Base-by-base conservation (phyloP, 2,113 vertebrate species). In the Morone saxatilis region DNA sequence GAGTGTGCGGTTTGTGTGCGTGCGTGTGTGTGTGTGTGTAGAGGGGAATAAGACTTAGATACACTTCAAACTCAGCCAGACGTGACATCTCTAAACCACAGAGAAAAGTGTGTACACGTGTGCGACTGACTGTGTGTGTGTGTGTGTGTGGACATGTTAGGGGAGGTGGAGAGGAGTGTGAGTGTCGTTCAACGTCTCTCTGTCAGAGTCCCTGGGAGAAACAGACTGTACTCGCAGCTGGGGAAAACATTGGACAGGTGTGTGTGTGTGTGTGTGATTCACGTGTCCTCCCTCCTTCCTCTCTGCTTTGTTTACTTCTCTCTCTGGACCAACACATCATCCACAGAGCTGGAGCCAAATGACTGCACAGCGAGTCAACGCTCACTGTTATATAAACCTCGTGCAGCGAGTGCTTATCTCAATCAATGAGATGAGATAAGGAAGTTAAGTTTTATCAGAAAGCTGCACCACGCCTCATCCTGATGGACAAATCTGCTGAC, bases 1-100 rank as follows among this genome's bases (percentile, higher is more conserved):
- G 66, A 43, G 67, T 71, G 71, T 84, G 60, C 63, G 69, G 31
- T 76, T 72, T 59, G 63, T 67, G 69, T 41, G 41, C 5, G 41
- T 41, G 41, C 5, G 41, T 41, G 51, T 50, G 65, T 56, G 45
- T 65, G 74, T 65, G 9, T 54, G 71, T 38, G 90, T 16, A 38
- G 69, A 38, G 79, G 25, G 54, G 74, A 85, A 85, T 84, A 90
- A 86, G 89, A 86, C 75, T 68, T 31, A 80, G 83, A 89, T 89
- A 59, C 81, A 90, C 89, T 92, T 88, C 62, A 89, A 74, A 90
- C 83, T 88, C 88, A 89, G 88, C 75, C 87, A 91, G 87, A 91
- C 81, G 43, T 89, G 90, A 89, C 88, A 81, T 88, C 78, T 87
- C 71, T 48, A 59, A 77, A 83, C 87, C 81, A 48, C 86, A 83